Evolutionary conservation across 1,140 invertebrate genomes (phyloP).

Genomic region (Drosophila sechellia): DNA sequence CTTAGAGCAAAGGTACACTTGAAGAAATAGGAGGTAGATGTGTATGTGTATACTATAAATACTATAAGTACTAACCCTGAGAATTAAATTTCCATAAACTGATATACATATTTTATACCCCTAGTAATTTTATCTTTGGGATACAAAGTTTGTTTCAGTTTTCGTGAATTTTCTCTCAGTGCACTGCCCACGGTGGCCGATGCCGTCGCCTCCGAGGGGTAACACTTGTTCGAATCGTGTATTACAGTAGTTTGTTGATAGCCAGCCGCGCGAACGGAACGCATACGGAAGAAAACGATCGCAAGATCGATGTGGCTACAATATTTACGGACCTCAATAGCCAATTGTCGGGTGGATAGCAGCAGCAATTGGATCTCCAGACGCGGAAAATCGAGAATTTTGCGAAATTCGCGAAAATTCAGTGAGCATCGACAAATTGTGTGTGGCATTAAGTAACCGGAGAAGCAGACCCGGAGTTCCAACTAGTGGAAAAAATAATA

Average conservation of each 20-base stretch:
- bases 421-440: constrained; percentile 17
- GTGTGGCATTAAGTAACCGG: constrained; percentile 68
- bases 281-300: constrained; percentile 34
- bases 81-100: too few species aligned
- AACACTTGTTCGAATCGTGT: constrained; percentile 81
- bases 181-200: constrained; percentile 12
- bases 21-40: neutral
- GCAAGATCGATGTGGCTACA: constrained; percentile 54
- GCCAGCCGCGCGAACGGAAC: constrained; percentile 50
- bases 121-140: neutral
- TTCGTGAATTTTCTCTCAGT: constrained; percentile 5
- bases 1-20: constrained; percentile 4
- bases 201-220: constrained; percentile 53
- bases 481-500: constrained; percentile 6
- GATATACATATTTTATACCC: too few species aligned
- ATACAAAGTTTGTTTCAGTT: neutral
- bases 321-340: constrained; percentile 49
- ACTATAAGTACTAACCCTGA: too few species aligned
- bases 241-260: constrained; percentile 82
- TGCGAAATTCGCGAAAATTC: constrained; percentile 10
- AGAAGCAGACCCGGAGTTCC: constrained; percentile 27
- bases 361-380: constrained; percentile 31
- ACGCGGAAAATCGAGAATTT: constrained; percentile 15
- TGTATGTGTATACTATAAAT: neutral
- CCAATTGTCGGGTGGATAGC: constrained; percentile 23